Conservation (phyloP, 1,140 invertebrate species). For the Drosophila azteca region DNA sequence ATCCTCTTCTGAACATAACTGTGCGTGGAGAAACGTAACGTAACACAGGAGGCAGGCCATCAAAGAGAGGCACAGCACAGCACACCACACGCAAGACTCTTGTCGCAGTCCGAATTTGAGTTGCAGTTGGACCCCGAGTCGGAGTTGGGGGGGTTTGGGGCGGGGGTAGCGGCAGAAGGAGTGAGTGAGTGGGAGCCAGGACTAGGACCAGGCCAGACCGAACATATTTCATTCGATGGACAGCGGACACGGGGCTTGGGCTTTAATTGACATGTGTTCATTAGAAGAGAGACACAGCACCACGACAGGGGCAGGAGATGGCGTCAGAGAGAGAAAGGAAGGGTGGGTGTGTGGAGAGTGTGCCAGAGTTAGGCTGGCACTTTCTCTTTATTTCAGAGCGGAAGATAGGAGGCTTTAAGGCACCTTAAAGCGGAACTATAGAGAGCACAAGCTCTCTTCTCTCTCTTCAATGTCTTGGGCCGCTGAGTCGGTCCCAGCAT, state of each 20-base stretch:
- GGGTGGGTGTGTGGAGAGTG: too few relatives aligned
- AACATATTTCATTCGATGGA: conserved; percentile 51
- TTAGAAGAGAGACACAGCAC: conserved; percentile 50
- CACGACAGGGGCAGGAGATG: neutral
- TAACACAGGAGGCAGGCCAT: too few relatives aligned
- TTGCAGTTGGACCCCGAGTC: conserved; percentile 12
- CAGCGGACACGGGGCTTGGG: conserved; percentile 43
- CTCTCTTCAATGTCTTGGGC: too few relatives aligned
- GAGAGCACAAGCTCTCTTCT: too few relatives aligned
- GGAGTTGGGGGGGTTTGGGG: conserved; percentile 2
- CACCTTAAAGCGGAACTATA: too few relatives aligned
- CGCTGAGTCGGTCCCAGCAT: too few relatives aligned
- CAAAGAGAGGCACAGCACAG: conserved; percentile 30
- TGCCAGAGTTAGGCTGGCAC: neutral
- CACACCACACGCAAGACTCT: conserved; percentile 49
- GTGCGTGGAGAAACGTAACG: conserved; percentile 67
- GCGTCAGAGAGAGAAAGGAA: conserved; percentile 2
- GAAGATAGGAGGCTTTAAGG: too few relatives aligned
- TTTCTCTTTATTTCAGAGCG: too few relatives aligned
- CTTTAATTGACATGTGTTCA: conserved; percentile 79
- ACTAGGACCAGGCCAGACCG: conserved; percentile 20
- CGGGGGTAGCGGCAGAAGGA: too few relatives aligned
- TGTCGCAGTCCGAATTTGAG: neutral
- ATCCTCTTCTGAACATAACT: conserved; percentile 15
- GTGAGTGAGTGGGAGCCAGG: conserved; percentile 9